phyloP scores from a whole-genome alignment of 2,888 invertebrate genomes.

The Andrena camellia region DNA sequence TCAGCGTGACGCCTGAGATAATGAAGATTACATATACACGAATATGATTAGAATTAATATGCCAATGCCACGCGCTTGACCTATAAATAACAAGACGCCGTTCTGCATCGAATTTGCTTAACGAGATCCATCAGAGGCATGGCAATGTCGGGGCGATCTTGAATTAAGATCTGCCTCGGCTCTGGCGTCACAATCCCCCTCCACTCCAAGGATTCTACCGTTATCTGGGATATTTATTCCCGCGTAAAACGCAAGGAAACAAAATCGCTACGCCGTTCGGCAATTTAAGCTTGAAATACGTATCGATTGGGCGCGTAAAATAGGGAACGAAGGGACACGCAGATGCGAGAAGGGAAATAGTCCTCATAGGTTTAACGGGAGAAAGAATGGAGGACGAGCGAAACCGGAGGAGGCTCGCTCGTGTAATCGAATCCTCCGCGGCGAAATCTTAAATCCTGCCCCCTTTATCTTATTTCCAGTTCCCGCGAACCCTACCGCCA shows the following conservation, averaged over 20 bases:
- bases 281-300: constrained; percentile 15
- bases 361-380: constrained; percentile 44
- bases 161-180: constrained; percentile 2
- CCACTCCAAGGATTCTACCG: not conserved
- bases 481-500: constrained; percentile 53
- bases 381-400: constrained; percentile 51
- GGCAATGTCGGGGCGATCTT: constrained; percentile 32
- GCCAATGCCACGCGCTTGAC: constrained; percentile 24
- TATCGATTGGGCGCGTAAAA: constrained; percentile 37
- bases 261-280: not conserved
- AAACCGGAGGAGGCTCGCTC: constrained; percentile 56
- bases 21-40: not conserved
- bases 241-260: not conserved
- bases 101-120: constrained; percentile 38
- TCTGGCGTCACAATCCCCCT: not conserved
- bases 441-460: constrained; percentile 59
- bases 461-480: constrained; percentile 58
- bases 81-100: constrained; percentile 39
- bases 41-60: not conserved
- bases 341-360: constrained; percentile 22
- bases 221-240: constrained; percentile 3
- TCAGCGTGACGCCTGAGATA: not conserved
- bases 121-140: constrained; percentile 18
- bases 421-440: constrained; percentile 59
- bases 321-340: constrained; percentile 6